These are phyloP conservation scores for Leptodactylus fallax DNA, from an alignment of 2,797 vertebrate genomes.

Conservation along the genomic window DNA sequence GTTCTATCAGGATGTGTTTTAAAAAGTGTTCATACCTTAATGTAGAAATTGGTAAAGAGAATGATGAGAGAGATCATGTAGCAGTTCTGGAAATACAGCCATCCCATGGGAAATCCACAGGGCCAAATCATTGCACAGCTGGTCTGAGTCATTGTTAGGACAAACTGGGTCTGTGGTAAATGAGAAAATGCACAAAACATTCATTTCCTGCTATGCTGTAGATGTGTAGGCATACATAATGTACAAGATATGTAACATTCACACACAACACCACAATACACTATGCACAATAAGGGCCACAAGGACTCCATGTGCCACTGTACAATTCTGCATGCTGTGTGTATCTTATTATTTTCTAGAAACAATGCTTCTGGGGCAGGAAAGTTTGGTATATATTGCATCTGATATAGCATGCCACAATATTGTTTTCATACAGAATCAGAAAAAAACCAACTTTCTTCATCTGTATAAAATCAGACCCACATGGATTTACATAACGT, in stretches of 20 bases:
- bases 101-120: conserved; percentile 88
- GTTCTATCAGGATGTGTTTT: not conserved
- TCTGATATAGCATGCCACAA: no score
- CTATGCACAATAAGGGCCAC: not conserved
- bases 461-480: not conserved
- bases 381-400: no score
- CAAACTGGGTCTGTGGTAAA: conserved; percentile 87
- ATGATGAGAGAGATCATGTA: conserved; percentile 92
- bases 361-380: no score
- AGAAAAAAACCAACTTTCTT: not conserved
- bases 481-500: not conserved
- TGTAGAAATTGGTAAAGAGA: conserved; percentile 95
- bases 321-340: no score
- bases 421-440: not conserved
- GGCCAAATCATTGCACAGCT: conserved; percentile 89
- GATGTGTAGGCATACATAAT: no score
- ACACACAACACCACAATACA: not conserved
- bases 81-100: conserved; percentile 93
- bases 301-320: no score
- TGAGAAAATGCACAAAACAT: not conserved
- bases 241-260: not conserved
- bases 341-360: no score
- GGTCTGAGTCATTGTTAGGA: conserved; percentile 91
- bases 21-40: conserved; percentile 80
- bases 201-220: not conserved